Evolutionary conservation across 2,797 vertebrate genomes (phyloP).

Genomic region (Sternotherus odoratus): DNA sequence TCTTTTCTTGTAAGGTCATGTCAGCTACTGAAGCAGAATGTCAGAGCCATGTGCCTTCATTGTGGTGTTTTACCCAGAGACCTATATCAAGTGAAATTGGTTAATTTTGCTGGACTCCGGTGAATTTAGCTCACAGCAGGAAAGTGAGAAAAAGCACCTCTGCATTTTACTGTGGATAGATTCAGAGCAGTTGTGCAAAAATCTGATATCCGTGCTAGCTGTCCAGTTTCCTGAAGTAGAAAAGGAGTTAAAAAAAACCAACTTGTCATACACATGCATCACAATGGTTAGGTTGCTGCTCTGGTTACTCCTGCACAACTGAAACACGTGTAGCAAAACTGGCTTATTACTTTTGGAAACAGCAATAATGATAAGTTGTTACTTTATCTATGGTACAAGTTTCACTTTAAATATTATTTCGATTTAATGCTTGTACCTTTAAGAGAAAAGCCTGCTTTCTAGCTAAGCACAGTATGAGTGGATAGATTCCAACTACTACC

Average conservation of each 20-base stretch:
- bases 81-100: not conserved
- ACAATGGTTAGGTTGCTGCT: not conserved
- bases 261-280: not conserved
- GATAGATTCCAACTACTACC: not conserved
- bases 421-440: constrained; percentile 13
- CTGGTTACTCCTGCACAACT: not conserved
- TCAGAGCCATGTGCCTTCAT: not conserved
- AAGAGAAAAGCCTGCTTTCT: constrained; percentile 28
- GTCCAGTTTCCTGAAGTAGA: not conserved
- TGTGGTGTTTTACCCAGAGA: fast-evolving
- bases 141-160: not conserved
- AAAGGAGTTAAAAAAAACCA: not conserved
- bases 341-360: not conserved
- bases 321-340: not conserved
- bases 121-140: not conserved
- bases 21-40: not conserved
- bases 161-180: not conserved
- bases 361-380: not conserved
- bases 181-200: not conserved
- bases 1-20: not conserved
- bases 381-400: constrained; percentile 9
- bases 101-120: not conserved
- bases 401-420: constrained; percentile 35
- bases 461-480: not conserved
- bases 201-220: not conserved